Evolutionary conservation across 2,113 vertebrate species (phyloP), one percentile per base, ranked within the genome.

Genomic region (Mus spicilegus): DNA sequence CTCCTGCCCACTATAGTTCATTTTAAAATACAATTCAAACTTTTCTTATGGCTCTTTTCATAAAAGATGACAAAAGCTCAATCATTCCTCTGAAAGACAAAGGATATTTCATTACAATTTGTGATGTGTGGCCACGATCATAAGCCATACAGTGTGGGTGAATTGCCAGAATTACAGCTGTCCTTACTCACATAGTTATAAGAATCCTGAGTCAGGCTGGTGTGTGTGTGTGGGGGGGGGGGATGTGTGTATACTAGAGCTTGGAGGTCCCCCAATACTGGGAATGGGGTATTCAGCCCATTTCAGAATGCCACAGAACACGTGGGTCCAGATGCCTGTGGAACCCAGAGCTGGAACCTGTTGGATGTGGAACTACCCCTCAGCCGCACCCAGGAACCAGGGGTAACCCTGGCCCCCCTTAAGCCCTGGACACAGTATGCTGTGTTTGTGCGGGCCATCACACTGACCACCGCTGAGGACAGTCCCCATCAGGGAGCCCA

Each of bases 401-500:
- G 98, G 7, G 98, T 99, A 76, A 93, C 96, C 0, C 97, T 99
- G 5, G 98, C 97, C 14, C 98, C 98, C 51, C 99, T 99, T 33
- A 98, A 98, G 14, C 99, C 99, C 9, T 99, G 99, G 99, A 99
- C 99, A 1, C 99, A 99, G 12, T 99, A 99, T 0, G 99, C 99
- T 36, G 98, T 99, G 92, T 99, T 99, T 0, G 98, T 99, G 49
- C 97, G 98, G 0, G 99, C 99, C 97, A 99, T 99, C 97, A 99
- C 98, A 0, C 98, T 99, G 95, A 99, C 98, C 98, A 98, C 98
- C 0, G 98, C 98, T 0, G 99, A 99, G 96, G 98, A 99, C 54
- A 98, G 98, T 0, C 98, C 98, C 80, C 98, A 98, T 92, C 98
- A 98, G 0, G 99, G 99, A 39, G 99, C 99, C 0, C 99, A 99